Evolutionary conservation across 2,797 vertebrate genomes (phyloP).

Genomic region (Chaenodraco wilsoni): DNA sequence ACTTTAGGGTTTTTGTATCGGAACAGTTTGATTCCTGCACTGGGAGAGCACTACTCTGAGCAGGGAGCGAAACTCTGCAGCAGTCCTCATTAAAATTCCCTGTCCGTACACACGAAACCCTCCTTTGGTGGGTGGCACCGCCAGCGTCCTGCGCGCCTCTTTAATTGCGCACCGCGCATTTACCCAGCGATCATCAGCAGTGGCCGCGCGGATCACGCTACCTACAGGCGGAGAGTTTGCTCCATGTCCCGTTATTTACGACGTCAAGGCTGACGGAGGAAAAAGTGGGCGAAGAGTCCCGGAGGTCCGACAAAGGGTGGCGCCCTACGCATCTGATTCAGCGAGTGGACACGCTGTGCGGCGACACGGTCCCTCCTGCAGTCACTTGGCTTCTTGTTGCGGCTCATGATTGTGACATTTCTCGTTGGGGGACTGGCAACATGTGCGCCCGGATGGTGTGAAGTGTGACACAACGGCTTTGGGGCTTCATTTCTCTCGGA

Average conservation of each 20-base stretch:
- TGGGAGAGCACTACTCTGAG: conserved; percentile 41
- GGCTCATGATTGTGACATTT: conserved; percentile 62
- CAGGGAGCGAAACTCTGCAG: conserved; percentile 73
- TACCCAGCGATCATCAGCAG: conserved; percentile 33
- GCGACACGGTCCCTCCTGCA: conserved; percentile 45
- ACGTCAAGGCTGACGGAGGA: conserved; percentile 15
- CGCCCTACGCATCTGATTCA: conserved; percentile 60
- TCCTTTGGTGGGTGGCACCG: conserved; percentile 72
- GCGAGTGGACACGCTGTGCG: conserved; percentile 48
- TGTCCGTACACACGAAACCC: conserved; percentile 65
- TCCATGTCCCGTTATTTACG: conserved; percentile 30
- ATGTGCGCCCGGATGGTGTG: conserved; percentile 76
- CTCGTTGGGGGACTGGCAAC: conserved; percentile 59
- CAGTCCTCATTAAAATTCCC: conserved; percentile 84
- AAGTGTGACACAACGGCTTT: conserved; percentile 68
- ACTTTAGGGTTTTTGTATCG: conserved; percentile 39
- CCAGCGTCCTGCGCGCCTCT: conserved; percentile 66
- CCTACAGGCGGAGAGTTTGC: conserved; percentile 25
- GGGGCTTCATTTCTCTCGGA: conserved; percentile 63
- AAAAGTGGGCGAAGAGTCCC: conserved; percentile 49
- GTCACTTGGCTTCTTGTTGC: conserved; percentile 41
- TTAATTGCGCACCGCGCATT: conserved; percentile 65
- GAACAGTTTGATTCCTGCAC: conserved; percentile 46
- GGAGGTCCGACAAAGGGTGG: conserved; percentile 63
- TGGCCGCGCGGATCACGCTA: conserved; percentile 32